A percentile compares a stretch with the other conserved stretches of the same genome.
Conservation (phyloP, 2,113 vertebrate species). For the Sorex araneus region DNA sequence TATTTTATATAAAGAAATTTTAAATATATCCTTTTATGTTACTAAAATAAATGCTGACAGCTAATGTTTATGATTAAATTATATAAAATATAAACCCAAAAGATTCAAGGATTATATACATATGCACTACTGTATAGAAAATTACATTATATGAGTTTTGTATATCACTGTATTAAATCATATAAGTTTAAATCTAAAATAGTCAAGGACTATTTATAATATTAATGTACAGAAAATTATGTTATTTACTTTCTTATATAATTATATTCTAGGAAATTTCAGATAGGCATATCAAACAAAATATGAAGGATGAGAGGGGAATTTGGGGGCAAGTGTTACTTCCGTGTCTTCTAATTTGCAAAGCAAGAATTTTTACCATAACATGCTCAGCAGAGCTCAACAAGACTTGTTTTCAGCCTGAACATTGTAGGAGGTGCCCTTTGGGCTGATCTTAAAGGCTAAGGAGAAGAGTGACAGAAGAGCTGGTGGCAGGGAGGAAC, state of each 20-base stretch:
- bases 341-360: not conserved
- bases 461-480: not conserved
- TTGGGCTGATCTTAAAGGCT: not conserved
- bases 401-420: not conserved
- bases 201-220: too few relatives aligned
- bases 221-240: too few relatives aligned
- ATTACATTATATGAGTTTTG: too few relatives aligned
- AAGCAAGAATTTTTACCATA: not conserved
- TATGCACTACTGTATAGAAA: too few relatives aligned
- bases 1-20: slow-evolving; percentile 9
- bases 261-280: not conserved
- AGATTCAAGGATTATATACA: too few relatives aligned
- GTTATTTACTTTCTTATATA: too few relatives aligned
- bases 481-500: not conserved
- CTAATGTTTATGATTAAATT: slow-evolving; percentile 30
- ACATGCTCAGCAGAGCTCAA: not conserved
- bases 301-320: not conserved
- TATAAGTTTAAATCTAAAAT: too few relatives aligned
- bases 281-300: not conserved
- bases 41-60: not conserved
- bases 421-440: not conserved
- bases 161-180: too few relatives aligned
- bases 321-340: slow-evolving; percentile 5
- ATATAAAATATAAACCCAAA: not conserved
- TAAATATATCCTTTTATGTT: not conserved